phyloP scores from a whole-genome alignment of 2,113 vertebrate genomes.

The Amphiprion ocellaris region DNA sequence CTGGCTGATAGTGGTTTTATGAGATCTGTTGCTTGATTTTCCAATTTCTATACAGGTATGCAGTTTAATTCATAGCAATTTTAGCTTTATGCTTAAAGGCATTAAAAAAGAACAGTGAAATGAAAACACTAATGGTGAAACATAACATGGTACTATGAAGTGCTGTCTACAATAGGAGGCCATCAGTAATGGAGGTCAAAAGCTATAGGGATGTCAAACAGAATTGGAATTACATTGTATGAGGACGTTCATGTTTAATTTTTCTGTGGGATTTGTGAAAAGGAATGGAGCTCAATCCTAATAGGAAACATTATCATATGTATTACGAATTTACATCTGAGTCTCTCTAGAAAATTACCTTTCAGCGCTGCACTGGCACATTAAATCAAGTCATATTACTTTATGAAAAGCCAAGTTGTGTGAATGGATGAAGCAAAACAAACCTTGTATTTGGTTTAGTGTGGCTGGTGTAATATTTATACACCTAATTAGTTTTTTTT shows the following conservation, averaged over 20 bases:
- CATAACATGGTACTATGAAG: conserved; percentile 1
- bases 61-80: conserved; percentile 36
- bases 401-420: conserved; percentile 55
- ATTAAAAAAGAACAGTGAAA: conserved; percentile 18
- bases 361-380: conserved; percentile 30
- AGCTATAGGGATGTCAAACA: conserved; percentile 55
- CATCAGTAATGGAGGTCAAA: conserved; percentile 60
- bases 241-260: conserved; percentile 48
- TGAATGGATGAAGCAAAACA: conserved; percentile 40
- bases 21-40: conserved; percentile 15
- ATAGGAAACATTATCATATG: conserved; percentile 64
- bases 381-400: conserved; percentile 52
- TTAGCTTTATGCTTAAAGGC: conserved; percentile 28
- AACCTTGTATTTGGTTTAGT: conserved; percentile 22
- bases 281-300: conserved; percentile 43
- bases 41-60: conserved; percentile 23
- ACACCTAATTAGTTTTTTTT: conserved; percentile 44
- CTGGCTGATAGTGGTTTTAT: conserved; percentile 7
- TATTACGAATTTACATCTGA: conserved; percentile 53
- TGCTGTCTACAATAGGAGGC: conserved; percentile 22
- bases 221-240: conserved; percentile 60
- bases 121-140: conserved; percentile 37
- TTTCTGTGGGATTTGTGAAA: conserved; percentile 45
- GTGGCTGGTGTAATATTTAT: conserved; percentile 50
- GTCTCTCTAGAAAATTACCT: conserved; percentile 50